Evolutionary conservation across 2,113 vertebrate genomes (phyloP), one percentile per base, ranked within the genome.

Genomic region (Toxotes chatareus): DNA sequence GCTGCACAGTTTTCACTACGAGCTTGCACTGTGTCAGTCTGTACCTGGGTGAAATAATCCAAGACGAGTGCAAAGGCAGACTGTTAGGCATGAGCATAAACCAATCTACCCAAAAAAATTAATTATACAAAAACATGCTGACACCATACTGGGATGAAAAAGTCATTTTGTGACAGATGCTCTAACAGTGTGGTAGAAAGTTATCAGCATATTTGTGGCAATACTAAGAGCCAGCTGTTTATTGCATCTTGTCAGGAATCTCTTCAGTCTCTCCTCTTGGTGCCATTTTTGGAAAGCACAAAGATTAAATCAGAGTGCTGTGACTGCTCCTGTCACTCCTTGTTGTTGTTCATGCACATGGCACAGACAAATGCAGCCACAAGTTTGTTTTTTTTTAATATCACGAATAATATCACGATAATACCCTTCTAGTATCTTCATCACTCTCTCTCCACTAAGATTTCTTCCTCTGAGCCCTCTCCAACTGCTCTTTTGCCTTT

Each of bases 401-500:
- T n/a, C n/a, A n/a, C n/a, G 11, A 40, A 44, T 3, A 64, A 14
- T 61, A 36, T 73, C 61, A 55, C 34, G 13, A 65, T 1, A 27
- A 42, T n/a, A 23, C 59, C 27, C 13, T 75, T 76, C 46, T 7
- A 31, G 44, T 11, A 21, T 59, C 57, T 61, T 51, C n/a, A 34
- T 63, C 10, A 13, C 17, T 46, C 46, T 14, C 51, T 71, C 34
- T 62, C 66, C 32, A 14, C 13, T 10, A 23, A 10, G 38, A 71
- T n/a, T 31, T 53, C 55, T 72, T 62, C 64, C n/a, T 64, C 21
- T 0, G 0, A 69, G 55, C 40, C 73, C 51, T 83, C 63, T 72
- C 42, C 44, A 12, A 40, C 47, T 82, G 76, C 85, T 89, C 89
- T 78, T 76, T 86, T 88, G 86, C 69, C 68, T 89, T 89, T 90